Evolutionary conservation across 2,797 vertebrate genomes (phyloP), one percentile per base, ranked within the genome.

Genomic region (Australoheros facetus): DNA sequence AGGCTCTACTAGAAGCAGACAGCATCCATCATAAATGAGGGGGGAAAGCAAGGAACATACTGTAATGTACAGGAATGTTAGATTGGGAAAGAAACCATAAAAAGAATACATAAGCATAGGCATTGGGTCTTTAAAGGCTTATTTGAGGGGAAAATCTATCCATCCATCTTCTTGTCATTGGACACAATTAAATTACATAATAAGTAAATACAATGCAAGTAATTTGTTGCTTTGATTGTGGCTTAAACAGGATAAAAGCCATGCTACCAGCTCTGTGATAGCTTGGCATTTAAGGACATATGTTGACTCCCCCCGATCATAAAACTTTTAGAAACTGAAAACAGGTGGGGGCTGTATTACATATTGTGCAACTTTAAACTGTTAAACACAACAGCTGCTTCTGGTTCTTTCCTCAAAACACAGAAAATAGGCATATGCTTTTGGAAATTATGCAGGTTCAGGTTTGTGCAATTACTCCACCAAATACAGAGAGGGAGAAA

Each of bases 371-470:
- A 12, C 71, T 81, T 37, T 32, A 37, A 62, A 30, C 45, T 7
- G 32, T 71, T 58, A 74, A 9, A 55, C 4, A 17, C 32, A 74
- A 12, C 66, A 73, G 62, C 58, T 83, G 75, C 37, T 54, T 73
- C 62, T 53, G 37, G 23, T 23, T 13, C 9, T 55, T 72, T n/a
- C 62, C 8, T 79, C 71, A 37, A n/a, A 81, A 13, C 56, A 62
- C 30, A 32, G 55, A 45, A 74, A 74, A 71, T 3, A 7, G 3
- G 34, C 71, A 66, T 32, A 34, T 81, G 57, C 7, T 34, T 28
- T 74, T 60, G 17, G 11, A 6, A 45, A 66, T 58, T 30, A 34
- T 57, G 42, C 64, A 69, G 42, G 17, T 56, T 30, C 64, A 74
- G 62, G 64, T 56, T 56, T 72, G 30, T 7, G 10, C 64, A 54